Percentiles rank a stretch among this genome's conserved stretches.
Conservation (phyloP, 1,140 invertebrate genomes). For the Palaemon carinicauda region DNA sequence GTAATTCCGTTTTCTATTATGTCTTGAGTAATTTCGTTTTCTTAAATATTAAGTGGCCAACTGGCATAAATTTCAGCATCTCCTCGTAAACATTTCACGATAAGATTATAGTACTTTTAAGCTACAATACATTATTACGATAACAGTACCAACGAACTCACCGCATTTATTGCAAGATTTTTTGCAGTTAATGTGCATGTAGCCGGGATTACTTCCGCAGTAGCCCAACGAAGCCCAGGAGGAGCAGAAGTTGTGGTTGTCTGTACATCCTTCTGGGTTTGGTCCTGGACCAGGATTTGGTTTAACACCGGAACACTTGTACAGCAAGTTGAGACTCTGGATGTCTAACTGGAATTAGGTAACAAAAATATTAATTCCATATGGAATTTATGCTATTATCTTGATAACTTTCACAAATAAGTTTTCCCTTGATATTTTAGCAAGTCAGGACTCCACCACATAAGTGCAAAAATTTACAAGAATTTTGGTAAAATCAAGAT, state of each 20-base stretch:
- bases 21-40: too few species aligned
- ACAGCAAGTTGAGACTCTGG: constrained; percentile 66
- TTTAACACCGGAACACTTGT: constrained; percentile 62
- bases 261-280: constrained; percentile 45
- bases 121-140: too few species aligned
- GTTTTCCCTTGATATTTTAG: too few species aligned
- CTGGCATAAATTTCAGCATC: background rate
- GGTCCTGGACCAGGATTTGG: constrained; percentile 17
- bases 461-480: too few species aligned
- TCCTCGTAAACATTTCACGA: too few species aligned
- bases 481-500: too few species aligned
- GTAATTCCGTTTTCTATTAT: background rate
- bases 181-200: constrained; percentile 61
- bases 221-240: constrained; percentile 60
- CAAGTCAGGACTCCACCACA: too few species aligned
- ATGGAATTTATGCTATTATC: too few species aligned
- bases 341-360: constrained; percentile 62
- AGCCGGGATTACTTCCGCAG: constrained; percentile 60
- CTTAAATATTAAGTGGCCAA: too few species aligned
- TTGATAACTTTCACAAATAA: too few species aligned
- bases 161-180: constrained; percentile 64
- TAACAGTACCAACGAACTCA: constrained; percentile 18
- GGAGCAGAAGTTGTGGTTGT: constrained; percentile 60
- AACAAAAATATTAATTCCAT: too few species aligned
- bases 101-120: background rate